Evolutionary conservation across 2,888 invertebrate genomes (phyloP).

Genomic region (Zygothrica quintamaculata): DNA sequence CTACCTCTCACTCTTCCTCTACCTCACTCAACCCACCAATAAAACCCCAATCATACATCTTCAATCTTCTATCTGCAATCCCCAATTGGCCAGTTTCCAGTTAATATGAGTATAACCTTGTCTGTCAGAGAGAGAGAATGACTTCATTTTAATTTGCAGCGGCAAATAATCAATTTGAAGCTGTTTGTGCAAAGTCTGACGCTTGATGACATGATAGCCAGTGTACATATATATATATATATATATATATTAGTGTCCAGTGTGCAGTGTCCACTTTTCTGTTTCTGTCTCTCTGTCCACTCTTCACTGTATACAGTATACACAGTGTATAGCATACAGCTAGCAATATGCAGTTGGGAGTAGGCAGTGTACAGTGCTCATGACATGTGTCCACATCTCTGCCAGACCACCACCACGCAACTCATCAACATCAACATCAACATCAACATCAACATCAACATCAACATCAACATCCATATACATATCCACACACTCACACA

Average conservation of each 20-base stretch:
- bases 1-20: too few relatives aligned
- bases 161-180: constrained; percentile 76
- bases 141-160: constrained; percentile 79
- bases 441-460: neutral
- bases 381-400: constrained; percentile 41
- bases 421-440: constrained; percentile 11
- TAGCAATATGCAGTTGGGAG: too few relatives aligned
- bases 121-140: constrained; percentile 60
- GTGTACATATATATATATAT: constrained; percentile 1
- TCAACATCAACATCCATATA: constrained; percentile 7
- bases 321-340: too few relatives aligned
- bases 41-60: too few relatives aligned
- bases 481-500: constrained; percentile 8
- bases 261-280: constrained; percentile 31
- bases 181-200: constrained; percentile 80
- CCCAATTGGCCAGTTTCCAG: constrained; percentile 13
- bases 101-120: constrained; percentile 1
- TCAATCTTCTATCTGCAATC: too few relatives aligned
- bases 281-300: too few relatives aligned
- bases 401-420: constrained; percentile 3
- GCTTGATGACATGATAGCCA: constrained; percentile 58
- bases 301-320: too few relatives aligned
- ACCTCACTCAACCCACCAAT: too few relatives aligned
- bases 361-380: constrained; percentile 16
- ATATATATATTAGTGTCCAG: neutral